phyloP scores from a whole-genome alignment of 1,140 invertebrate genomes.

The Habropoda laboriosa region DNA sequence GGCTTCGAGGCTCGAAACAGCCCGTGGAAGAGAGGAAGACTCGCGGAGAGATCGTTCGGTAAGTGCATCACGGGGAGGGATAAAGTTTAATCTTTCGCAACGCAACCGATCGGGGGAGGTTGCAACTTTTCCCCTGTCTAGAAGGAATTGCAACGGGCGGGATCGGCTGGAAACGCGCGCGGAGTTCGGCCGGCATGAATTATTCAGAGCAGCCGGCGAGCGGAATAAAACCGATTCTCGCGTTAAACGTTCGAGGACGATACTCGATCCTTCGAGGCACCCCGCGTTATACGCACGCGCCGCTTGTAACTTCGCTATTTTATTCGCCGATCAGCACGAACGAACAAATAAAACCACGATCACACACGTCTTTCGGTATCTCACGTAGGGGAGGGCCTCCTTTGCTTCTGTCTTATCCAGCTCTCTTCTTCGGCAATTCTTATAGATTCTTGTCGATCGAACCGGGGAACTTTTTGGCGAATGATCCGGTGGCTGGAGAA shows the following conservation, averaged over 20 bases:
- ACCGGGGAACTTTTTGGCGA: too few relatives aligned
- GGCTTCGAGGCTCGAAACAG: background rate
- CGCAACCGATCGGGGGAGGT: conserved; percentile 41
- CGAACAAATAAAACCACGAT: conserved; percentile 3
- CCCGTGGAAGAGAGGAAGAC: background rate
- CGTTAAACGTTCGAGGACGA: conserved; percentile 48
- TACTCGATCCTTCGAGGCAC: conserved; percentile 14
- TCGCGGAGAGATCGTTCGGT: conserved; percentile 26
- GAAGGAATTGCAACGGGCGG: conserved; percentile 26
- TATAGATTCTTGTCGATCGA: too few relatives aligned
- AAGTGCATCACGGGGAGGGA: conserved; percentile 31
- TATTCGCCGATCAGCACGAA: background rate
- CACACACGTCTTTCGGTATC: background rate
- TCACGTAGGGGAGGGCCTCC: too few relatives aligned
- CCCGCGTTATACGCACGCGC: conserved; percentile 37
- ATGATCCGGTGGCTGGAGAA: too few relatives aligned
- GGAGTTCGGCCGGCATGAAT: conserved; percentile 40
- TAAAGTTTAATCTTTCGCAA: conserved; percentile 53
- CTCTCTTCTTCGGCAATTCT: too few relatives aligned
- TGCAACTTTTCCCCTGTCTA: conserved; percentile 34
- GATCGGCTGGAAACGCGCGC: conserved; percentile 18
- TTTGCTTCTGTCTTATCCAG: background rate
- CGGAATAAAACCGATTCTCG: conserved; percentile 54
- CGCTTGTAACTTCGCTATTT: conserved; percentile 29
- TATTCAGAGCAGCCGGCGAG: conserved; percentile 40